Conservation (phyloP, 2,797 vertebrate genomes). For the Tokudaia muenninki region DNA sequence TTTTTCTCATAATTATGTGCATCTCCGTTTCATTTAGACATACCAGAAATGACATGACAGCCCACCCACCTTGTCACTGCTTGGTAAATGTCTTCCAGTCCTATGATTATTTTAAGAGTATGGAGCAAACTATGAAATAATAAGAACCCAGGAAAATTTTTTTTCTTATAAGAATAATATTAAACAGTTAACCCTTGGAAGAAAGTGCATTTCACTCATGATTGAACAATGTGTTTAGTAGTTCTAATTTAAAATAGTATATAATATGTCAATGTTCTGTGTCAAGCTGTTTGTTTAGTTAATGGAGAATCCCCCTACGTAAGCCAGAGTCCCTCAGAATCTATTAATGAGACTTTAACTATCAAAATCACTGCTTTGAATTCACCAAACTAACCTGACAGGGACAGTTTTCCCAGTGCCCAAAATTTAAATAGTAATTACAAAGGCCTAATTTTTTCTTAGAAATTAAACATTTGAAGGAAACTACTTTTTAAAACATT, state of each 20-base stretch:
- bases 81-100: conserved; percentile 43
- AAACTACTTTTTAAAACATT: not conserved
- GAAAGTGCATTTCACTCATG: conserved; percentile 3
- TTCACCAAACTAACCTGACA: not conserved
- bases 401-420: not conserved
- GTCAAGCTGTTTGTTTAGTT: conserved; percentile 23
- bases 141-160: not conserved
- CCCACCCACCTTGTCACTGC: conserved; percentile 74
- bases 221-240: not conserved
- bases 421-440: conserved; percentile 36
- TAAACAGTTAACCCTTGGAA: not conserved
- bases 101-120: conserved; percentile 41
- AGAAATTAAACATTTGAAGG: not conserved
- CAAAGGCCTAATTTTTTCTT: conserved; percentile 1
- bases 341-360: conserved; percentile 12
- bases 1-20: conserved; percentile 69
- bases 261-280: not conserved
- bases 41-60: conserved; percentile 70
- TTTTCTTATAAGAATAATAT: conserved; percentile 28
- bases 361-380: not conserved
- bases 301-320: not conserved
- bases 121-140: conserved; percentile 46
- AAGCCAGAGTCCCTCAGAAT: conserved; percentile 6
- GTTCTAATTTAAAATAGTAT: conserved; percentile 29
- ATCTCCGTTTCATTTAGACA: conserved; percentile 67